Evolutionary conservation across 1,140 invertebrate species (phyloP), one percentile per base, ranked within the genome.

Genomic region (Phymastichus coffea): DNA sequence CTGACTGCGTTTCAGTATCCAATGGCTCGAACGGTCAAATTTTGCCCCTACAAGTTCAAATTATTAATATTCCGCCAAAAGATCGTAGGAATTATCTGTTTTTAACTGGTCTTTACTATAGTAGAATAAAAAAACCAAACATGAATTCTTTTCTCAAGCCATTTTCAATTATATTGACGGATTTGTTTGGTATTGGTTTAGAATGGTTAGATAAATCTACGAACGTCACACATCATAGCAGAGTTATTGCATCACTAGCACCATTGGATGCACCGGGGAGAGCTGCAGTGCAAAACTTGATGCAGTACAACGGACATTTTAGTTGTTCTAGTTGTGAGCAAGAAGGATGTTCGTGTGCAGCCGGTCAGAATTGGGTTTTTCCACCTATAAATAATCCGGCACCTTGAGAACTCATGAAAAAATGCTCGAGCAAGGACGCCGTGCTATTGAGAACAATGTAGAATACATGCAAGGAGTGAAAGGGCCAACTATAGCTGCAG

Each of bases 21-120:
- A 58, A 63, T 2, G 61, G 53, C 44, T 61, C 61, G 2, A 56
- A 56, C 22, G 46, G 46, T 23, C 64, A n/a, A n/a, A n/a, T n/a
- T n/a, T n/a, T n/a, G n/a, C n/a, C n/a, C n/a, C n/a, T n/a, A n/a
- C n/a, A n/a, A 66, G 28, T 51, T 2, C 41, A 61, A 54, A 55
- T 61, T 37, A 7, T 54, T 3, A 56, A 58, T 48, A 41, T 61
- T 22, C 59, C 54, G 15, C 35, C 30, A 2, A 14, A 41, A 25
- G 22, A 55, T 17, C 33, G 52, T 43, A 14, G 51, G 12, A 20
- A 38, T 44, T 60, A 44, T 52, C 28, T 26, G 26, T 54, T 63
- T 41, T 33, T 54, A 4, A 20, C 15, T 25, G 49, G 51, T 15
- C 6, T 63, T 20, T 58, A 57, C 23, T 63, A 63, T 22, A 49